Conservation (phyloP, 2,113 vertebrate species). For the Passerina amoena region DNA sequence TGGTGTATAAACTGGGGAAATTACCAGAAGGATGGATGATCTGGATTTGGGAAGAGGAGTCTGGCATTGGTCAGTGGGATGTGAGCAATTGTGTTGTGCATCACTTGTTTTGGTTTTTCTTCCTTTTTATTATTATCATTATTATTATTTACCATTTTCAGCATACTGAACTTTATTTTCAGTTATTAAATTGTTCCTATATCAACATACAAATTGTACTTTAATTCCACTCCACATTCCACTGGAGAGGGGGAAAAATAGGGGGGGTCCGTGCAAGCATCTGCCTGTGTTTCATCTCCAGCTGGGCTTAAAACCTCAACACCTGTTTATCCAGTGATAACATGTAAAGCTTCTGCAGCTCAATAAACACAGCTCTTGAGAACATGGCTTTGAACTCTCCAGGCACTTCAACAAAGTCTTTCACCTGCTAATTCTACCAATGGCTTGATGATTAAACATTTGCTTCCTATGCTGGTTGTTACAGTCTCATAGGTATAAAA, state of each 20-base stretch:
- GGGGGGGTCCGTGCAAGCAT: neutral
- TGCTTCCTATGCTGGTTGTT: neutral
- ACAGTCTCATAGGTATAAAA: neutral
- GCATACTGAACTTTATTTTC: neutral
- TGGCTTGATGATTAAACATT: neutral
- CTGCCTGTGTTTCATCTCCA: neutral
- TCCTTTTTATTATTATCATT: neutral
- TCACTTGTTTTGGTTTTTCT: neutral
- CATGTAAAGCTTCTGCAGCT: neutral
- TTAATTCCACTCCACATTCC: neutral
- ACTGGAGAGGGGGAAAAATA: neutral
- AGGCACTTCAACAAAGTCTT: neutral
- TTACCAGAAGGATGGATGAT: neutral
- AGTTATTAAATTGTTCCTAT: neutral
- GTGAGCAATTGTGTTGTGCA: neutral
- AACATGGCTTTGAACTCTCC: neutral
- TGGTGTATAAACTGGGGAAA: neutral
- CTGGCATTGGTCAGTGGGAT: neutral
- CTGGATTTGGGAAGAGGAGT: neutral
- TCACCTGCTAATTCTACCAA: neutral
- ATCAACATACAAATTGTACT: neutral
- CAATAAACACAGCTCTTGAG: neutral
- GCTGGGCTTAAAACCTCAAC: neutral
- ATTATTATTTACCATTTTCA: neutral
- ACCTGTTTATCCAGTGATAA: neutral